Percentiles rank a stretch among this genome's conserved stretches.
Evolutionary conservation across 30 jellyfish, hydroid and myxozoan genomes (phyloP).

Genomic region (Hydractinia symbiolongicarpus): DNA sequence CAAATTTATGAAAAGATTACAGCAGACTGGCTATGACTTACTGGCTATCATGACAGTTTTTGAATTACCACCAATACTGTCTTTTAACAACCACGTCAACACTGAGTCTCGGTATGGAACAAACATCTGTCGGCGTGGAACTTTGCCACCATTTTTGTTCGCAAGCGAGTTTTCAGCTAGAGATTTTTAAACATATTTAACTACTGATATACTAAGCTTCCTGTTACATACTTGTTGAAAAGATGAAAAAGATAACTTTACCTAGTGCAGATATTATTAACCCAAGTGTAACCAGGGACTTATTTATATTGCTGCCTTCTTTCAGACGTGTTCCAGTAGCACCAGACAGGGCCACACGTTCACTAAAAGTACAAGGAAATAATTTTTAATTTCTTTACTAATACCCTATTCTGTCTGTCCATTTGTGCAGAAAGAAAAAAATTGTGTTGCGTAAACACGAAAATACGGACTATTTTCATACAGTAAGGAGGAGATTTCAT

Average conservation of each 20-base stretch:
- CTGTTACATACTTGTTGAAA: background rate
- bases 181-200: background rate
- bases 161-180: constrained; percentile 71
- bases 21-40: constrained; percentile 4
- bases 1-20: background rate
- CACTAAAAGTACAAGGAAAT: constrained; percentile 40
- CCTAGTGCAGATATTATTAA: constrained; percentile 88
- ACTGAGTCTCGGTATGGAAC: constrained; percentile 96
- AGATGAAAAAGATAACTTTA: background rate
- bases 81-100: constrained; percentile 80
- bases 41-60: constrained; percentile 93
- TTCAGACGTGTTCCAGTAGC: constrained; percentile 84
- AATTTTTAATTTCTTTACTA: background rate
- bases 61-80: constrained; percentile 95
- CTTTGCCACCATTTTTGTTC: constrained; percentile 14
- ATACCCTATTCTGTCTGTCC: too few relatives aligned
- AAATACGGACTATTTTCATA: too few relatives aligned
- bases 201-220: too few relatives aligned
- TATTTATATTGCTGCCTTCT: constrained; percentile 90
- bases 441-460: too few relatives aligned
- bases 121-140: constrained; percentile 39
- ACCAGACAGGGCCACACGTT: constrained; percentile 88
- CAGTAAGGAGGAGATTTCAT: too few relatives aligned
- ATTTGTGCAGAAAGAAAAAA: too few relatives aligned
- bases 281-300: constrained; percentile 76